Conservation (phyloP, 2,888 invertebrate species). For the Nymphalis polychloros region DNA sequence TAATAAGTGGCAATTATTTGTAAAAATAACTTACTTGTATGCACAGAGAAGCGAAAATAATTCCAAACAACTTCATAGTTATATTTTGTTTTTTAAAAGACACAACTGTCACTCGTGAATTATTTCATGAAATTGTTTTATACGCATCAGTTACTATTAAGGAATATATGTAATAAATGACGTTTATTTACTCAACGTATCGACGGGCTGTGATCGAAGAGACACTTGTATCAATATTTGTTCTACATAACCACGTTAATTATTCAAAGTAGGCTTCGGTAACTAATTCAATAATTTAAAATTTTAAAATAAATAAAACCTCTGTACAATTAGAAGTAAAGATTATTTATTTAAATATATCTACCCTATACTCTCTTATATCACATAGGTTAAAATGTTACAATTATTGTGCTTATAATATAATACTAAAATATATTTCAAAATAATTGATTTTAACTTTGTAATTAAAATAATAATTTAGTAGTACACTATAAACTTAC, state of each 20-base stretch:
- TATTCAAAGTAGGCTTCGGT: neutral
- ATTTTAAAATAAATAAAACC: conserved; percentile 39
- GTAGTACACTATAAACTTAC: neutral
- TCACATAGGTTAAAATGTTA: conserved; percentile 50
- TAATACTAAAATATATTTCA: conserved; percentile 10
- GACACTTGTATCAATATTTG: conserved; percentile 33
- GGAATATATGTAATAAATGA: conserved; percentile 8
- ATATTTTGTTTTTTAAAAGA: neutral
- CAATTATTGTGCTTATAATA: conserved; percentile 2
- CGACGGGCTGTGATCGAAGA: neutral
- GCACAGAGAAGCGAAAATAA: neutral
- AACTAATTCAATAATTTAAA: conserved; percentile 10
- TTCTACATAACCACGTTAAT: conserved; percentile 19
- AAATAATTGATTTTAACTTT: conserved; percentile 1
- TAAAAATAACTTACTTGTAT: conserved; percentile 9
- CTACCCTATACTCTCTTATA: conserved; percentile 52
- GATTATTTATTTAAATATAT: conserved; percentile 56
- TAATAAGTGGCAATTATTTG: neutral
- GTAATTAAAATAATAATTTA: neutral
- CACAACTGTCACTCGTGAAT: conserved; percentile 15
- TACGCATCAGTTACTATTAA: conserved; percentile 14
- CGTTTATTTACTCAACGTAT: conserved; percentile 26
- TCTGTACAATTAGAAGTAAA: conserved; percentile 44
- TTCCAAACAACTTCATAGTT: conserved; percentile 9
- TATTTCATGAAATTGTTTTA: conserved; percentile 1